Percentiles rank a stretch among this genome's conserved stretches.
phyloP scores from a whole-genome alignment of 2,113 vertebrate genomes.

The Peromyscus maniculatus region DNA sequence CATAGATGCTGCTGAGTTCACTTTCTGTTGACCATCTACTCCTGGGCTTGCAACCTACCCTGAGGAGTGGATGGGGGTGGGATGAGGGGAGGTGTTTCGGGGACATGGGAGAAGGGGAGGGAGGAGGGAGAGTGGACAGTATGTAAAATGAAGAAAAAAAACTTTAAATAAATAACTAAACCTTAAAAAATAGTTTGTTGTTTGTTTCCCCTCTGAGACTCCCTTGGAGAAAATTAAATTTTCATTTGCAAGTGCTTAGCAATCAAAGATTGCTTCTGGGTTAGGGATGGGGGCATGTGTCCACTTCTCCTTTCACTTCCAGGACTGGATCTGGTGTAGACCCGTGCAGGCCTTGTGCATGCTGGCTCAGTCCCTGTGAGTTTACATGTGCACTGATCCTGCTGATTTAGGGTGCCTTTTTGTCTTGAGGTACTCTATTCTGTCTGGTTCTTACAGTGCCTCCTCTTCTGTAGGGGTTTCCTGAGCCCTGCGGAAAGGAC shows the following conservation, averaged over 20 bases:
- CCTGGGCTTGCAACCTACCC: neutral
- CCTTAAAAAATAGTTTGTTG: neutral
- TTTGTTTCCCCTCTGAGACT: neutral
- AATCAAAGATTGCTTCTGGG: neutral
- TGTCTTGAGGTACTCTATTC: neutral
- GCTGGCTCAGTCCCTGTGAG: neutral
- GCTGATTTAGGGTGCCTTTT: neutral
- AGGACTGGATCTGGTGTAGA: neutral
- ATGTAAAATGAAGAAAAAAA: too few species aligned
- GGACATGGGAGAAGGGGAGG: too few species aligned
- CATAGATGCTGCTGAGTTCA: neutral
- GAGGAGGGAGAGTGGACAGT: too few species aligned
- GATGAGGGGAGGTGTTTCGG: too few species aligned
- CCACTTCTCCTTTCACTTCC: neutral
- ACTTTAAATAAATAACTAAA: too few species aligned
- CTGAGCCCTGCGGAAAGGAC: neutral
- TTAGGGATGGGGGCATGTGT: neutral
- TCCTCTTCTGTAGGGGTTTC: neutral
- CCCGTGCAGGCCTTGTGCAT: neutral
- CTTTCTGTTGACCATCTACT: neutral
- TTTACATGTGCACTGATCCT: neutral
- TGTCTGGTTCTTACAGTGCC: neutral
- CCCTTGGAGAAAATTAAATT: neutral
- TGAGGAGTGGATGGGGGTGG: too few species aligned
- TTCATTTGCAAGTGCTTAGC: neutral